Base-by-base conservation (phyloP, 2,888 invertebrate species). In the Dasysyrphus albostriatus region DNA sequence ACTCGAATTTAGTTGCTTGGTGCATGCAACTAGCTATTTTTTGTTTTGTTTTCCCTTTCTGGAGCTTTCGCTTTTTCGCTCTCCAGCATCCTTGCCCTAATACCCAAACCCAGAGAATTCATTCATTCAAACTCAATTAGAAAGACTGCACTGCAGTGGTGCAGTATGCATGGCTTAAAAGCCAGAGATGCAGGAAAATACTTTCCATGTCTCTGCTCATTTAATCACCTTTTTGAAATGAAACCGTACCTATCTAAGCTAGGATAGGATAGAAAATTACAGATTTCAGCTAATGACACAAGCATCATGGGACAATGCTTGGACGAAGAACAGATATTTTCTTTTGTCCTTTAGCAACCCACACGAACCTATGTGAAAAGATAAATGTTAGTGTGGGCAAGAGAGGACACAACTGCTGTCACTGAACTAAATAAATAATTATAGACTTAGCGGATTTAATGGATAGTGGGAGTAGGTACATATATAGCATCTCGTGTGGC, bases 51-150 rank as follows among this genome's bases (percentile, higher is more conserved):
- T 39, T 39, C 8, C 29, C 29, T 44, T 32, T 34, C 65, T 65
- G 12, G 14, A 39, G 29, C 54, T 58, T 49, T 47, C 0, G 54
- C 24, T 24, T 19, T 70, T 72, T 82, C 54, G 16, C 61, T 63
- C 59, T 74, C 42, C 19, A 47, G 10, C 29, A 58, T 69, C 69
- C 65, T 54, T 59, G 29, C 51, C 16, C n/a, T 47, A 14, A 16
- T 8, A 10, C 65, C 32, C 29, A 47, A 44, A n/a, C 5, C 44
- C 59, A 65, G 54, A 54, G 44, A 59, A 65, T 76, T 67, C 72
- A 76, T 81, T 73, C 84, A 81, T 77, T 54, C 59, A 67, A 81
- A 85, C 81, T 81, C 72, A 85, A 85, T 85, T 81, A 85, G 72
- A 73, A 59, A 58, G 47, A 85, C 84, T 77, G 84, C 84, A 85